phyloP scores from a whole-genome alignment of 2,888 invertebrate species.

The Malachius bipustulatus region DNA sequence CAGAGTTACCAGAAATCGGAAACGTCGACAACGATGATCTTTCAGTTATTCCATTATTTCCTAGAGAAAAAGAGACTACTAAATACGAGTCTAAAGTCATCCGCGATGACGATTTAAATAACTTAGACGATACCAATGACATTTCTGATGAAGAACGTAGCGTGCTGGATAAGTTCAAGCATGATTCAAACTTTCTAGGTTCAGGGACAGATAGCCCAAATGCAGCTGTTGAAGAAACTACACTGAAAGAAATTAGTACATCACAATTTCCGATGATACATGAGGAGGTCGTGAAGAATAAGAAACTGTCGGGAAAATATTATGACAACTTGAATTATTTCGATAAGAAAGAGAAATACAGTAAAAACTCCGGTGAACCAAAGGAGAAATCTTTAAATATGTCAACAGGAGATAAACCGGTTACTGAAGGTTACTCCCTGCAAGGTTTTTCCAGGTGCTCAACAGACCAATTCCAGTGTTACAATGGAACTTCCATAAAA shows the following conservation, averaged over 20 bases:
- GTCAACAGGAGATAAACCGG: slow-evolving; percentile 29
- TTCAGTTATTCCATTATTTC: slow-evolving; percentile 21
- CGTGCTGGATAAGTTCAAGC: slow-evolving; percentile 25
- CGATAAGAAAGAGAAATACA: slow-evolving; percentile 33
- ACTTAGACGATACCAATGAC: slow-evolving; percentile 23
- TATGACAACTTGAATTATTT: slow-evolving; percentile 19
- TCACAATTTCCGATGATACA: no score
- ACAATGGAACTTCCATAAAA: slow-evolving; percentile 43
- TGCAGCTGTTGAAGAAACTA: slow-evolving; percentile 14
- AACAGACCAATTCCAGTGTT: slow-evolving; percentile 46
- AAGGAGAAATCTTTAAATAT: not conserved
- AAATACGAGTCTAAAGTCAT: slow-evolving; percentile 19
- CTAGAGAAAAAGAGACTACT: slow-evolving; percentile 13
- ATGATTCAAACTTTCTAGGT: slow-evolving; percentile 12
- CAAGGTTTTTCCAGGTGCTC: slow-evolving; percentile 42
- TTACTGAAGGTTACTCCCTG: slow-evolving; percentile 30
- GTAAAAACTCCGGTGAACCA: no score
- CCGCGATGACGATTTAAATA: slow-evolving; percentile 20
- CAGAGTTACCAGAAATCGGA: slow-evolving; percentile 13
- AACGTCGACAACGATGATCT: slow-evolving; percentile 18
- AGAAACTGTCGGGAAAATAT: no score
- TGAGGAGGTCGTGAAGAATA: no score
- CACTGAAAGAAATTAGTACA: no score
- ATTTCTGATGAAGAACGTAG: slow-evolving; percentile 27
- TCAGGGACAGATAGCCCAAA: slow-evolving; percentile 12